A percentile compares a stretch with the other conserved stretches of the same genome.
These are phyloP conservation scores for Nesometra sesokonis DNA, from an alignment of 35 echinoderm and acorn worm species.

Conservation along the genomic window DNA sequence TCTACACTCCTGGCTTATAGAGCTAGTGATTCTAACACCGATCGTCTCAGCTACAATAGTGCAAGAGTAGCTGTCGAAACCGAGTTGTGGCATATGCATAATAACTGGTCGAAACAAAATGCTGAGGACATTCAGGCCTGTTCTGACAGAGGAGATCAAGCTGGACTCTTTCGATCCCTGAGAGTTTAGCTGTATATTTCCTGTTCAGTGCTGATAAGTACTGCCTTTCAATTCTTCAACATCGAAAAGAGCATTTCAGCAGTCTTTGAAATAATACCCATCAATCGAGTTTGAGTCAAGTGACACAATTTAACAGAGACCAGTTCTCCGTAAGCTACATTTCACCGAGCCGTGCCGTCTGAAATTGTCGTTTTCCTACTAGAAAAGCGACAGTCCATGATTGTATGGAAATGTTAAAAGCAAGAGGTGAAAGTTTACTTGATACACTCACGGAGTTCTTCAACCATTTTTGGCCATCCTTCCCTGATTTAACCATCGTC, in stretches of 20 bases:
- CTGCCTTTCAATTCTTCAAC: not conserved
- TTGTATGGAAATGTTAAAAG: not conserved
- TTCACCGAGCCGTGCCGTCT: not conserved
- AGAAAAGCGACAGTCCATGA: not conserved
- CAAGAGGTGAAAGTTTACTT: not conserved
- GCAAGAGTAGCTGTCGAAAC: not conserved
- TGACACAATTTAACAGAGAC: not conserved
- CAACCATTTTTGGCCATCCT: not conserved
- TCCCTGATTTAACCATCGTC: not conserved
- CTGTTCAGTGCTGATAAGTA: not conserved
- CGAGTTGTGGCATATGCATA: not conserved
- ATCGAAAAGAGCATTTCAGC: no score
- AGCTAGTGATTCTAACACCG: not conserved
- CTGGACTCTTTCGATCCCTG: not conserved
- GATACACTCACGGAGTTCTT: not conserved
- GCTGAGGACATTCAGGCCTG: not conserved
- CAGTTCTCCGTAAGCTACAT: not conserved
- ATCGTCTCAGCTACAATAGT: not conserved
- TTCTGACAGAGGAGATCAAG: not conserved
- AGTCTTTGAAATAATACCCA: not conserved
- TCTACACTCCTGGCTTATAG: no score
- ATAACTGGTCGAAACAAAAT: not conserved
- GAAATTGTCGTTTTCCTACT: not conserved
- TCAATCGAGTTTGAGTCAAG: not conserved
- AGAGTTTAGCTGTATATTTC: not conserved